Evolutionary conservation across 2,113 vertebrate genomes (phyloP), one percentile per base, ranked within the genome.

Genomic region (Oenanthe melanoleuca): DNA sequence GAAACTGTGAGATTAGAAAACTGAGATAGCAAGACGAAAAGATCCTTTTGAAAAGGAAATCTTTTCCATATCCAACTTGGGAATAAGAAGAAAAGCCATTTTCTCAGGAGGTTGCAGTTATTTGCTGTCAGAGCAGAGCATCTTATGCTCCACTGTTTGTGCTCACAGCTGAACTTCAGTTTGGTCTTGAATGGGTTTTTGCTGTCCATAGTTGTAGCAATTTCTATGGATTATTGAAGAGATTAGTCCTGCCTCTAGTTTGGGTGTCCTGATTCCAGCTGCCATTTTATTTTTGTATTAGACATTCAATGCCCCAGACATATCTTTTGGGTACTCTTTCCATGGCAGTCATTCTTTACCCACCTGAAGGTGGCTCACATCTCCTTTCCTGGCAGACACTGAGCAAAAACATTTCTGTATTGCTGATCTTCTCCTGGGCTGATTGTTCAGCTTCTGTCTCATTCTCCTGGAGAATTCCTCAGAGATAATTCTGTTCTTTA

Each of bases 271-370:
- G 38, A 28, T 12, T 74, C 23, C 34, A 31, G 18, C 8, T 82
- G 70, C 47, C 42, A 28, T 89, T 91, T 0, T 26, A 3, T 12
- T 88, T 73, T 22, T 60, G 17, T 71, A 2, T 64, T 21, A 19
- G 4, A 6, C 12, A 3, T 66, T 75, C 37, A 55, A 0, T 55
- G 22, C 9, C 29, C n/a, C 11, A 22, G 23, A 34, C 0, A 1
- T 16, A 31, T 22, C 11, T 56, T 82, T 57, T n/a, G 65, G 83
- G 69, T 12, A 2, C 12, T 47, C 9, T 33, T 85, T 38, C 26
- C 25, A 7, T 16, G 21, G 72, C 45, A 66, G 42, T 66, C 77
- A 20, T 67, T 9, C 1, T 81, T 92, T 49, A 49, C 28, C 34
- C 60, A 55, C 37, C 63, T 70, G 42, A 53, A 69, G 57, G 49